Evolutionary conservation across 2,797 vertebrate genomes (phyloP).

Genomic region (Tamandua tetradactyla): DNA sequence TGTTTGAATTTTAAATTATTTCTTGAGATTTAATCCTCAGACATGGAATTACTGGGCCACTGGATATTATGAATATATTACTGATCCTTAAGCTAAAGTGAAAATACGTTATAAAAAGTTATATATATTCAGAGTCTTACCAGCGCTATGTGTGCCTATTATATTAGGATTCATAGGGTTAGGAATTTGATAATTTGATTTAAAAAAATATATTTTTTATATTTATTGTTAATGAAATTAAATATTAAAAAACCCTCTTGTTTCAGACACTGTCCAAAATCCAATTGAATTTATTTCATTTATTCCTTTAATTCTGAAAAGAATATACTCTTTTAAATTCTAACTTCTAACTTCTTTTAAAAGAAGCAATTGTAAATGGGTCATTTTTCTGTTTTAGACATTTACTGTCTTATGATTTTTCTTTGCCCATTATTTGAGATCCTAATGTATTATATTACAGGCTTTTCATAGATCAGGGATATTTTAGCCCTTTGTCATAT

Average conservation of each 20-base stretch:
- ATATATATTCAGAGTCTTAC: too few species aligned
- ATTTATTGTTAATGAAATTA: not conserved
- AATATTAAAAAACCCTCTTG: not conserved
- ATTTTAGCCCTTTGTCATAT: constrained; percentile 19
- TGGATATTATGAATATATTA: not conserved
- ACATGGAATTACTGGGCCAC: not conserved
- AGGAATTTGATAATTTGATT: not conserved
- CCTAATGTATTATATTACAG: not conserved
- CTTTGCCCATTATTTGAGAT: not conserved
- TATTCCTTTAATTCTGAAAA: too few species aligned
- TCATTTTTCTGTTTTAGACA: not conserved
- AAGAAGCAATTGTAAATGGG: too few species aligned
- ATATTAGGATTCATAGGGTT: too few species aligned
- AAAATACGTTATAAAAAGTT: constrained; percentile 21
- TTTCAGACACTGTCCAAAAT: not conserved
- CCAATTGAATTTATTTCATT: too few species aligned
- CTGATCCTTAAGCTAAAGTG: not conserved
- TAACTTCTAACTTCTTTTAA: too few species aligned
- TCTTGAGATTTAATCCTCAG: constrained; percentile 24
- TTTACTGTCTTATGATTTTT: not conserved
- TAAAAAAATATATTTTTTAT: not conserved
- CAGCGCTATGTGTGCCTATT: too few species aligned
- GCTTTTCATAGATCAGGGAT: not conserved
- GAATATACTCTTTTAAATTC: too few species aligned
- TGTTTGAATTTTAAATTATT: constrained; percentile 45